These are phyloP conservation scores for Diplodus sargus DNA, from an alignment of 2,797 vertebrate genomes.

Conservation along the genomic window DNA sequence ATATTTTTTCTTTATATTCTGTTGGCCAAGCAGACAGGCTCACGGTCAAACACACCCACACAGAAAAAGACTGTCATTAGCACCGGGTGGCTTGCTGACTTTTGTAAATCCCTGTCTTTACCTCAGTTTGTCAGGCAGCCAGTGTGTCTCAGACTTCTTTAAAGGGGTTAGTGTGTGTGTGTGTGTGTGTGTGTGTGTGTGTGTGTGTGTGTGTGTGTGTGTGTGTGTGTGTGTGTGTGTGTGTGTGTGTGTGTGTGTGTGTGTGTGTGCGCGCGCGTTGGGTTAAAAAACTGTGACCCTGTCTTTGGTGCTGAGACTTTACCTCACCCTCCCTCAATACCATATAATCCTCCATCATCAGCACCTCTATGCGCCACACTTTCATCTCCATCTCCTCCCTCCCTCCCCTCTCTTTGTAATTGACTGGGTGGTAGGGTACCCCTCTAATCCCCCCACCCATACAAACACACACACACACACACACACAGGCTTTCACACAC, in stretches of 20 bases:
- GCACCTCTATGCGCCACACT: conserved; percentile 59
- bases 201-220: conserved; percentile 21
- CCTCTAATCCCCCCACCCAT: conserved; percentile 55
- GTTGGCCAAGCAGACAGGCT: conserved; percentile 3
- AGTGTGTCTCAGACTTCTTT: conserved; percentile 42
- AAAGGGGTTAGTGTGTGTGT: conserved; percentile 18
- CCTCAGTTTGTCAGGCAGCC: conserved; percentile 39
- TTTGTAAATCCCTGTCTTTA: conserved; percentile 42
- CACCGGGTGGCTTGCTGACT: conserved; percentile 51
- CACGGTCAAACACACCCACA: conserved; percentile 20
- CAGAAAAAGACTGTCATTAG: conserved; percentile 40
- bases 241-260: too few species aligned
- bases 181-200: conserved; percentile 20
- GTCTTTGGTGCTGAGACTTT: conserved; percentile 53
- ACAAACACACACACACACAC: conserved; percentile 13
- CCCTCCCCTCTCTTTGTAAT: conserved; percentile 54
- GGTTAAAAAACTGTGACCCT: conserved; percentile 66
- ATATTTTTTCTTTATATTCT: conserved; percentile 6
- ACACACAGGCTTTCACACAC: conserved; percentile 31
- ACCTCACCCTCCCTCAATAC: conserved; percentile 50
- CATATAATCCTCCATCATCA: conserved; percentile 73
- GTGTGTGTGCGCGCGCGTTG: too few species aligned
- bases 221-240: background rate
- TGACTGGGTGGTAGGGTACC: conserved; percentile 60
- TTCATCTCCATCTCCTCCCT: conserved; percentile 66